phyloP scores from a whole-genome alignment of 2,888 invertebrate genomes.

The Bugula neritina region DNA sequence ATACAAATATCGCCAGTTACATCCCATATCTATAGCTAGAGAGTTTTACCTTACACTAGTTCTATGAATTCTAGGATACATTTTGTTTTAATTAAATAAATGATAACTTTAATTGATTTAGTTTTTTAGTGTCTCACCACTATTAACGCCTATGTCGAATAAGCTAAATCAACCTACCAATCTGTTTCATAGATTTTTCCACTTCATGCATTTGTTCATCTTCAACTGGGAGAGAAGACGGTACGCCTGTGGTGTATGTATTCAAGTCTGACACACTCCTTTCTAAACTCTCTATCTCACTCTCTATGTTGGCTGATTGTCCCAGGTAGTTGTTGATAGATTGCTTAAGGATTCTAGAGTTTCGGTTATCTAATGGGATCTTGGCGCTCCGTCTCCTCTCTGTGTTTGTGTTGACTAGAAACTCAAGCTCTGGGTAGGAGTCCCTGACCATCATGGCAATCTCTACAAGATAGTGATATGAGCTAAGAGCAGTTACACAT shows the following conservation, averaged over 20 bases:
- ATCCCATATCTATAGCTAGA: too few relatives aligned
- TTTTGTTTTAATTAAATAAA: too few relatives aligned
- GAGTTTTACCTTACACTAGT: too few relatives aligned
- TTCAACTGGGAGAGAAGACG: slow-evolving; percentile 15
- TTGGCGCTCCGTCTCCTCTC: slow-evolving; percentile 10
- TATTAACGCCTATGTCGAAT: too few relatives aligned
- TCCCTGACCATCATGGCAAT: slow-evolving; percentile 12
- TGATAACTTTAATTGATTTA: too few relatives aligned
- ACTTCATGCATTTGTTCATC: slow-evolving; percentile 25
- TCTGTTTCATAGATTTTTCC: slow-evolving; percentile 5
- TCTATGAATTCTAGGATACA: too few relatives aligned
- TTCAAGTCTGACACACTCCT: not conserved
- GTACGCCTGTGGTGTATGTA: not conserved
- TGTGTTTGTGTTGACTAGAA: not conserved
- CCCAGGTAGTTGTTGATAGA: slow-evolving; percentile 16
- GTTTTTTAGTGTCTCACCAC: too few relatives aligned
- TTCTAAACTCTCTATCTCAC: not conserved
- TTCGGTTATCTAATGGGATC: slow-evolving; percentile 8
- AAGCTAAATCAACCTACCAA: slow-evolving; percentile 8
- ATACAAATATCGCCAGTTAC: too few relatives aligned
- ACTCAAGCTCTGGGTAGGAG: not conserved
- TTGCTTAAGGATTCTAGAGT: not conserved
- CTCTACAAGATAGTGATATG: not conserved
- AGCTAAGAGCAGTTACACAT: too few relatives aligned
- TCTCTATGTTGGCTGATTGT: slow-evolving; percentile 5